These are phyloP conservation scores for Percina caprodes DNA, from an alignment of 2,113 vertebrate genomes.

Conservation along the genomic window DNA sequence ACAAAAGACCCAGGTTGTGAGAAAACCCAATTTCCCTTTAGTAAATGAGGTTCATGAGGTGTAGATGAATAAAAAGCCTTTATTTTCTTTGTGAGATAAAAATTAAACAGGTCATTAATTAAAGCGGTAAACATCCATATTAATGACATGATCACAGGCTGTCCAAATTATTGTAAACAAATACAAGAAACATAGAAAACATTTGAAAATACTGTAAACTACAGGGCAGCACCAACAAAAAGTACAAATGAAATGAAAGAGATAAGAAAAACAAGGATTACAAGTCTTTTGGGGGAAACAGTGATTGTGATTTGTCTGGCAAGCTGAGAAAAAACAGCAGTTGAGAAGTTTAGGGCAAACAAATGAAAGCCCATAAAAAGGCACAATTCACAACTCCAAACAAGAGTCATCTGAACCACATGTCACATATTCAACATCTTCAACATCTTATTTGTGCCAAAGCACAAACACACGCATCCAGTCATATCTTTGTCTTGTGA, in stretches of 20 bases:
- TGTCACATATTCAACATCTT: background rate
- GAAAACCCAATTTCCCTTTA: accelerated
- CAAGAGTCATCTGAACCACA: constrained; percentile 2
- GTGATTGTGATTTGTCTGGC: constrained; percentile 58
- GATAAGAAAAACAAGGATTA: background rate
- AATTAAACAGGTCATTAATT: constrained; percentile 22
- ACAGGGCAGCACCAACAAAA: background rate
- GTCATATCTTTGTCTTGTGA: background rate
- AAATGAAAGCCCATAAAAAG: constrained; percentile 52
- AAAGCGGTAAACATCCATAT: constrained; percentile 36
- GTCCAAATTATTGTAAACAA: constrained; percentile 29
- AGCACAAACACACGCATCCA: background rate
- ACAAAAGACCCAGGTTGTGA: background rate
- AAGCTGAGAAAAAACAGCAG: constrained; percentile 17
- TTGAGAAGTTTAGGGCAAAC: background rate
- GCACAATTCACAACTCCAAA: constrained; percentile 66
- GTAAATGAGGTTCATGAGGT: background rate
- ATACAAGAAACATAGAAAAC: background rate
- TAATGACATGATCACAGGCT: constrained; percentile 10
- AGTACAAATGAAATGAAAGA: background rate
- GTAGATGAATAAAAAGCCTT: constrained; percentile 48
- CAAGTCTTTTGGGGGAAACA: constrained; percentile 34
- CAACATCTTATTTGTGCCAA: too few species aligned
- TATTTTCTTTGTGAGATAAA: constrained; percentile 51
- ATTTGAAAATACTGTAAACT: background rate